These are phyloP conservation scores for Hypothenemus hampei DNA, from an alignment of 1,140 invertebrate genomes.

Conservation along the genomic window DNA sequence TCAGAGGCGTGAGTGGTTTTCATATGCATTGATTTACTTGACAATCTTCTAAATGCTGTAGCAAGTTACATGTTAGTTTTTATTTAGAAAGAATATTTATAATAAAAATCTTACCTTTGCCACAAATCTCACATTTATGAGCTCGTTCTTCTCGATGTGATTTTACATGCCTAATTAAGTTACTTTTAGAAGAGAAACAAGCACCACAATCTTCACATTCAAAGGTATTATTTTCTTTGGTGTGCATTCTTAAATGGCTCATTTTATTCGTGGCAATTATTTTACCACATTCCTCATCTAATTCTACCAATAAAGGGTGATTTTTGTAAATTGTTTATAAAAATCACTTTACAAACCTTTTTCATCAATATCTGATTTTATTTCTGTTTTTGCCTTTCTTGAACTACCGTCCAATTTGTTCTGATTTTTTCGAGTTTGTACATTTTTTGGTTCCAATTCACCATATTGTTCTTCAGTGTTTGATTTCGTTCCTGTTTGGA, in stretches of 20 bases:
- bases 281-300: slow-evolving; percentile 34
- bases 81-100: background rate
- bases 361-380: too few species aligned
- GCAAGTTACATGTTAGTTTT: background rate
- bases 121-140: slow-evolving; percentile 9
- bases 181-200: slow-evolving; percentile 28
- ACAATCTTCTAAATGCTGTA: slow-evolving; percentile 13
- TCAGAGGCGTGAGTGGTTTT: slow-evolving; percentile 6
- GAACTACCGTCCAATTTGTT: too few species aligned
- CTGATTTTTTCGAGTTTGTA: too few species aligned
- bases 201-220: slow-evolving; percentile 31
- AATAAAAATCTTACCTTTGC: slow-evolving; percentile 7
- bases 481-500: too few species aligned
- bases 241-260: slow-evolving; percentile 37
- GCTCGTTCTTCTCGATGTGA: slow-evolving; percentile 52
- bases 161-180: slow-evolving; percentile 47
- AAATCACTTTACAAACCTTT: too few species aligned
- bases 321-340: too few species aligned
- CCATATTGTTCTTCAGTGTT: too few species aligned
- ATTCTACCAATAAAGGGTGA: too few species aligned
- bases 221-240: slow-evolving; percentile 37
- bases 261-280: slow-evolving; percentile 25
- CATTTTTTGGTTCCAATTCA: too few species aligned
- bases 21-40: slow-evolving; percentile 9
- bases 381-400: too few species aligned